phyloP scores from a whole-genome alignment of 2,888 invertebrate species.

The Ectemnius lituratus region DNA sequence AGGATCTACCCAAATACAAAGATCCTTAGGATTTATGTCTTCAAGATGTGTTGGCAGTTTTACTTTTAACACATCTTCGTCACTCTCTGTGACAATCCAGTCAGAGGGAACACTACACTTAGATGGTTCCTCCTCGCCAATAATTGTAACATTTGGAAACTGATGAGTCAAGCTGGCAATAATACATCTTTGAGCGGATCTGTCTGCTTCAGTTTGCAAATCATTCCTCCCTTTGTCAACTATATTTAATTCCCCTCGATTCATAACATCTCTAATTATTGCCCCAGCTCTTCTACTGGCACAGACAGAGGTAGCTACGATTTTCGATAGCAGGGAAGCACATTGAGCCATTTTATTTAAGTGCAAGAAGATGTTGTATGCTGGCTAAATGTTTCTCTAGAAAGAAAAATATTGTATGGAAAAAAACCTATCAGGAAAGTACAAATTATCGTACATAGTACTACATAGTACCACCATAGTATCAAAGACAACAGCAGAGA shows the following conservation, averaged over 20 bases:
- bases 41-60: slow-evolving; percentile 85
- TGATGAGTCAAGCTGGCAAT: slow-evolving; percentile 90
- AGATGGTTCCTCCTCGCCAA: slow-evolving; percentile 92
- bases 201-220: slow-evolving; percentile 98
- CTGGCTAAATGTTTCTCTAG: background rate
- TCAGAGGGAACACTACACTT: slow-evolving; percentile 85
- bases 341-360: slow-evolving; percentile 81
- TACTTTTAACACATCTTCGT: slow-evolving; percentile 83
- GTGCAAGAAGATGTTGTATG: background rate
- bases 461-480: background rate
- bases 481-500: background rate
- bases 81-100: slow-evolving; percentile 87
- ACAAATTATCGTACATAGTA: background rate
- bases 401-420: background rate
- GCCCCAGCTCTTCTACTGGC: slow-evolving; percentile 91
- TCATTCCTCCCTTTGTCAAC: slow-evolving; percentile 97
- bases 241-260: slow-evolving; percentile 92
- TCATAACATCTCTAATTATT: slow-evolving; percentile 95
- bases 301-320: slow-evolving; percentile 88
- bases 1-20: slow-evolving; percentile 99
- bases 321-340: slow-evolving; percentile 83
- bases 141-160: slow-evolving; percentile 91
- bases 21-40: slow-evolving; percentile 86
- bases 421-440: background rate
- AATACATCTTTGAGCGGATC: slow-evolving; percentile 96